Evolutionary conservation across 2,888 invertebrate genomes (phyloP).

Genomic region (Argynnis bischoffii): DNA sequence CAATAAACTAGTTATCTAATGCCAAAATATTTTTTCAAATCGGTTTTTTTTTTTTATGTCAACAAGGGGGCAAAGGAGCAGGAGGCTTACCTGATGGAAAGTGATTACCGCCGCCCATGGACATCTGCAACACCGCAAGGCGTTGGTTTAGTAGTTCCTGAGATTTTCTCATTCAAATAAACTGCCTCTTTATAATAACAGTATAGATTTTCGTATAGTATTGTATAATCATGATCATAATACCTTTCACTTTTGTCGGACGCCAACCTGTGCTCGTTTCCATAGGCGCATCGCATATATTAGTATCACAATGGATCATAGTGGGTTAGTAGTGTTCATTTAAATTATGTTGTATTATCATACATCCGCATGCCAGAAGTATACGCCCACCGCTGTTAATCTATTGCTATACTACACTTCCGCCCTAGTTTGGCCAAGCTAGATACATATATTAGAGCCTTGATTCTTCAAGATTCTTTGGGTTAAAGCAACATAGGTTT

Average conservation of each 20-base stretch:
- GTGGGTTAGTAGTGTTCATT: constrained; percentile 11
- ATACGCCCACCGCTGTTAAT: background rate
- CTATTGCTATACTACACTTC: background rate
- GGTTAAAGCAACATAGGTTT: too few relatives aligned
- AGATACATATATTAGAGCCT: background rate
- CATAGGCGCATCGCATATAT: constrained; percentile 30
- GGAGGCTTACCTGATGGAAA: too few relatives aligned
- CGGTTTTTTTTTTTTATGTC: too few relatives aligned
- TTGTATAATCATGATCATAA: constrained; percentile 50
- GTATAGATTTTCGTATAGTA: constrained; percentile 7
- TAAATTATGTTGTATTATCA: constrained; percentile 17
- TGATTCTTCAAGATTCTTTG: too few relatives aligned
- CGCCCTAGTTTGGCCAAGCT: background rate
- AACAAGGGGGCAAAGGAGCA: too few relatives aligned
- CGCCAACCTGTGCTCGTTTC: constrained; percentile 38
- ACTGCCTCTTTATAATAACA: background rate
- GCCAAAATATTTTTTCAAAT: too few relatives aligned
- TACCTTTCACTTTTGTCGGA: constrained; percentile 59
- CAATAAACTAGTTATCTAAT: too few relatives aligned
- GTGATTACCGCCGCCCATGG: too few relatives aligned
- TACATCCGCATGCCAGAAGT: constrained; percentile 29
- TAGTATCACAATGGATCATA: constrained; percentile 22
- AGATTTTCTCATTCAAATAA: too few relatives aligned
- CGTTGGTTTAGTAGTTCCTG: too few relatives aligned
- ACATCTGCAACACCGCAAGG: too few relatives aligned